Evolutionary conservation across 2,888 invertebrate genomes (phyloP), one percentile per base, ranked within the genome.

Genomic region (Drosophila conformis): DNA sequence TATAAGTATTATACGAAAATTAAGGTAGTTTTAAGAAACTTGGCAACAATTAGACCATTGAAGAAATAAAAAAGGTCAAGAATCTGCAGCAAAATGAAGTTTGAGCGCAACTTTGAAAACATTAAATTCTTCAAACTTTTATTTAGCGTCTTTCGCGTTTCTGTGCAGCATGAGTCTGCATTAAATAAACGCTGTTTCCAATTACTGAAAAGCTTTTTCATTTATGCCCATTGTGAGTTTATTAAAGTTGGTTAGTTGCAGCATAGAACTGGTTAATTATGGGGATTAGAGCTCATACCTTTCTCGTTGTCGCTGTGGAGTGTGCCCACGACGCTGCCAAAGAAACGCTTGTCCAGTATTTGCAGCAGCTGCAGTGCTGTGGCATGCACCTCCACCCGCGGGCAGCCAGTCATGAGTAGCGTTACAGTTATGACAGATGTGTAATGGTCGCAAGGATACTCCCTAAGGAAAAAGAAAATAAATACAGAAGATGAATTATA

Each of bases 391-490:
- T 96, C 95, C 40, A 97, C 96, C 33, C 98, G 95, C 0, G 99
- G 98, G 92, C 98, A 98, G 2, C 99, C 99, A 8, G 98, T 98
- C 94, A 98, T 99, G 95, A 99, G 96, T 53, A 99, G 95, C 0
- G 99, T 99, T 42, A 99, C 97, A 92, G 99, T 99, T 91, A 99
- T 98, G 88, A 99, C 97, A 2, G 99, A 98, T 42, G 98, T 98
- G 93, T 99, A 99, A 94, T 99, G 98, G 93, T 99, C 99, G 92
- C 98, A 99, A 3, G 99, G 98, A 94, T 99, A 98, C 93, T 99
- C 99, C 91, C 98, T 98, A 25, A 15, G 93, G 11, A 93, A 93
- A 49, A 48, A 31, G 73, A 73, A 76, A 21, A 46, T 15, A 21
- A 46, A 10, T 4, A n/a, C 15, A 38, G 38, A 33, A 33, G n/a